Percentiles rank a stretch among this genome's conserved stretches.
These are phyloP conservation scores for Aphidoletes aphidimyza DNA, from an alignment of 2,888 invertebrate genomes.

Conservation along the genomic window DNA sequence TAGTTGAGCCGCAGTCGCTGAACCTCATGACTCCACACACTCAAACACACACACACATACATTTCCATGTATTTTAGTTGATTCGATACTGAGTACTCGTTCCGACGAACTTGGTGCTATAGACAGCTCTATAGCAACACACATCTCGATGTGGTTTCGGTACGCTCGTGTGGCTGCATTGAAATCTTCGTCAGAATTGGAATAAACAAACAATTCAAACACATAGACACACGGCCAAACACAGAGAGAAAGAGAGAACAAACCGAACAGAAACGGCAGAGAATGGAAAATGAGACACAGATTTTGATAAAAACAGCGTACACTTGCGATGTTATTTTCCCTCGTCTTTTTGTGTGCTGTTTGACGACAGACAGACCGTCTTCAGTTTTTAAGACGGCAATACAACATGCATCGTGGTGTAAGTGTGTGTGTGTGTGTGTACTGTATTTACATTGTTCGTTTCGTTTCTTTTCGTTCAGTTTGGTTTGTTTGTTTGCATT, in stretches of 20 bases:
- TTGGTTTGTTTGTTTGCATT: not conserved
- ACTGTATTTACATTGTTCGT: not conserved
- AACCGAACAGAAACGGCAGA: too few relatives aligned
- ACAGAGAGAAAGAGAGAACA: too few relatives aligned
- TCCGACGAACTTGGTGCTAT: not conserved
- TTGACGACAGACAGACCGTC: conserved; percentile 44
- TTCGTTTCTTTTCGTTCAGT: too few relatives aligned
- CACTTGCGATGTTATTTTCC: not conserved
- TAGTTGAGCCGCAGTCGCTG: not conserved
- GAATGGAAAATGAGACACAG: not conserved
- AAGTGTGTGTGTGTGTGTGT: not conserved
- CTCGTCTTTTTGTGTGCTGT: not conserved
- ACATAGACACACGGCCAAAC: too few relatives aligned
- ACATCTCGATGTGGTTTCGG: not conserved
- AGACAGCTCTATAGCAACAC: not conserved
- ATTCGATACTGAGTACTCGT: too few relatives aligned
- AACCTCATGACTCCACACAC: not conserved
- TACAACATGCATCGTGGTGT: too few relatives aligned
- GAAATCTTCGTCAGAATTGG: not conserved
- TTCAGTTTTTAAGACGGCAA: conserved; percentile 2
- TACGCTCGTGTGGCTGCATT: not conserved
- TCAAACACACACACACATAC: too few relatives aligned
- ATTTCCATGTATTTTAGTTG: too few relatives aligned
- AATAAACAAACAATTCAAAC: conserved; percentile 30
- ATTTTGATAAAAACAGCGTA: conserved; percentile 12